A percentile compares a stretch with the other conserved stretches of the same genome.
These are phyloP conservation scores for Dendrocincla tyrannina DNA, from an alignment of 2,797 vertebrate species.

Conservation along the genomic window DNA sequence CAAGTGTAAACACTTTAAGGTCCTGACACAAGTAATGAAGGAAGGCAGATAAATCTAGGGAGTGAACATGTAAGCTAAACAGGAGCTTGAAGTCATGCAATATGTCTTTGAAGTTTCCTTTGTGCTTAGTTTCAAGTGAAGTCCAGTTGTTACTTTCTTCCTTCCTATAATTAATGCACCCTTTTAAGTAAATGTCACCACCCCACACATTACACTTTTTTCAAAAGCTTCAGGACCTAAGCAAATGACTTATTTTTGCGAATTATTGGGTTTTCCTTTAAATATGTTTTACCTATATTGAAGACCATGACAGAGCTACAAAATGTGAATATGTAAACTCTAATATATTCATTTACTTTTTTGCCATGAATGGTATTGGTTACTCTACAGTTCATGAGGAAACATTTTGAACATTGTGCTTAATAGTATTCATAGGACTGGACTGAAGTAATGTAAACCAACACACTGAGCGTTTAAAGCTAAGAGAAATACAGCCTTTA, in stretches of 20 bases:
- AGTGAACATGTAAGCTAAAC: background rate
- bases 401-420: background rate
- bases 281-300: background rate
- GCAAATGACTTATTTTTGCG: background rate
- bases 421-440: background rate
- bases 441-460: background rate
- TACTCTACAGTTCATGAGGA: background rate
- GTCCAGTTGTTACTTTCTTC: background rate
- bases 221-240: background rate
- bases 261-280: background rate
- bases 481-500: background rate
- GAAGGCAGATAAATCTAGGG: background rate
- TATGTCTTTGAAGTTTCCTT: background rate
- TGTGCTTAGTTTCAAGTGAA: background rate
- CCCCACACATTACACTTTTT: background rate
- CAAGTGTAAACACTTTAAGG: background rate
- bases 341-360: background rate
- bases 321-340: background rate
- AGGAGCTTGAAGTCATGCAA: background rate
- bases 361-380: background rate
- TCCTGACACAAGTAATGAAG: background rate
- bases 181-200: background rate
- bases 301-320: background rate
- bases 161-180: constrained; percentile 1
- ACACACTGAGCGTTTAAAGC: background rate